A percentile compares a stretch with the other conserved stretches of the same genome.
Evolutionary conservation across 2,888 invertebrate genomes (phyloP).

Genomic region (Patella depressa): DNA sequence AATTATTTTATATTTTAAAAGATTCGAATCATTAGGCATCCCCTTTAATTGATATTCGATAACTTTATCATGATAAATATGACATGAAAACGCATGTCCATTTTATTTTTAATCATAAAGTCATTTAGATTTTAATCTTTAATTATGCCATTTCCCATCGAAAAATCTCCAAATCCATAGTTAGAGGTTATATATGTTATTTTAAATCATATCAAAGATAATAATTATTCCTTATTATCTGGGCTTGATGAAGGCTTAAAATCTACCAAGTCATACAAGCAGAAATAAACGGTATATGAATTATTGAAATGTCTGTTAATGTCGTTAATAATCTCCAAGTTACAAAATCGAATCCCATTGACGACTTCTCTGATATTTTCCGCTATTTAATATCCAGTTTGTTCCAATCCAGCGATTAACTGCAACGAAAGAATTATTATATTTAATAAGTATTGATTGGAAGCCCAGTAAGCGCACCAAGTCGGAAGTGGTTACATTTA

Average conservation of each 20-base stretch:
- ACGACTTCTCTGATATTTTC: slow-evolving; percentile 5
- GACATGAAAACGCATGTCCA: too few relatives aligned
- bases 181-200: neutral
- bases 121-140: too few relatives aligned
- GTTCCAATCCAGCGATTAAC: slow-evolving; percentile 12
- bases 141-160: too few relatives aligned
- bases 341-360: slow-evolving; percentile 7
- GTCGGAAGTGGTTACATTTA: slow-evolving; percentile 9
- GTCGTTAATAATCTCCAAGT: neutral
- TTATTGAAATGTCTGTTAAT: slow-evolving; percentile 9
- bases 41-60: too few relatives aligned
- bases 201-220: neutral
- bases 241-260: too few relatives aligned
- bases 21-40: too few relatives aligned
- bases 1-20: too few relatives aligned
- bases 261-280: neutral
- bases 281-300: neutral
- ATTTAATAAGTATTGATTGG: neutral
- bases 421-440: neutral
- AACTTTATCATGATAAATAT: too few relatives aligned
- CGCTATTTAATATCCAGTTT: slow-evolving; percentile 6
- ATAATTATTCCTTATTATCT: neutral
- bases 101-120: too few relatives aligned
- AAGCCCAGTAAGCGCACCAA: neutral
- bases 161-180: too few relatives aligned